phyloP scores from a whole-genome alignment of 2,797 vertebrate species.

The Epinephelus malabaricus region DNA sequence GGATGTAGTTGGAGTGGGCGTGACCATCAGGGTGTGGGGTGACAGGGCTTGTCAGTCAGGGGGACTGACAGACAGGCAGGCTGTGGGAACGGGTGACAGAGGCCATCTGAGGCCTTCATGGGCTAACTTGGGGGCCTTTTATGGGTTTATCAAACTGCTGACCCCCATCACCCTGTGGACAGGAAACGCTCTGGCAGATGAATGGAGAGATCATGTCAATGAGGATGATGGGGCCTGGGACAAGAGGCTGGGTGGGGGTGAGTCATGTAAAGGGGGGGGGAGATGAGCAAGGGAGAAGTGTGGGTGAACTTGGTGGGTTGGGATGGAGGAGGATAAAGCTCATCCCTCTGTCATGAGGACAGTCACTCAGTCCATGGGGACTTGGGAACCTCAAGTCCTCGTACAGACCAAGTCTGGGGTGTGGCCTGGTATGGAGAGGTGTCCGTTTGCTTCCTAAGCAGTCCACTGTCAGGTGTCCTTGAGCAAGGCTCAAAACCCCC shows the following conservation, averaged over 20 bases:
- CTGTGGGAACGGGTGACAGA: slow-evolving; percentile 80
- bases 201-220: slow-evolving; percentile 85
- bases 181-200: slow-evolving; percentile 79
- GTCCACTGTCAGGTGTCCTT: no score
- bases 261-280: slow-evolving; percentile 8
- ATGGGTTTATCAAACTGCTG: slow-evolving; percentile 83
- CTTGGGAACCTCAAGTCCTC: no score
- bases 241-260: slow-evolving; percentile 37
- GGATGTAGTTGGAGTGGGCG: slow-evolving; percentile 41
- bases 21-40: slow-evolving; percentile 39
- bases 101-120: slow-evolving; percentile 74
- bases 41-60: slow-evolving; percentile 76
- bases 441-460: no score
- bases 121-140: slow-evolving; percentile 78
- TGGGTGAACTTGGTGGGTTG: slow-evolving; percentile 49
- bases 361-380: no score
- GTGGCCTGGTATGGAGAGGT: no score
- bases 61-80: slow-evolving; percentile 76
- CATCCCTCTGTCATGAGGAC: not conserved
- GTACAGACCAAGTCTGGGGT: no score
- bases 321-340: not conserved
- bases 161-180: slow-evolving; percentile 67
- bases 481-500: no score
- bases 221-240: slow-evolving; percentile 48
- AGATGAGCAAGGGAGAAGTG: slow-evolving; percentile 12